Conservation (phyloP, 1,140 invertebrate species). For the Aphaenogaster floridana region DNA sequence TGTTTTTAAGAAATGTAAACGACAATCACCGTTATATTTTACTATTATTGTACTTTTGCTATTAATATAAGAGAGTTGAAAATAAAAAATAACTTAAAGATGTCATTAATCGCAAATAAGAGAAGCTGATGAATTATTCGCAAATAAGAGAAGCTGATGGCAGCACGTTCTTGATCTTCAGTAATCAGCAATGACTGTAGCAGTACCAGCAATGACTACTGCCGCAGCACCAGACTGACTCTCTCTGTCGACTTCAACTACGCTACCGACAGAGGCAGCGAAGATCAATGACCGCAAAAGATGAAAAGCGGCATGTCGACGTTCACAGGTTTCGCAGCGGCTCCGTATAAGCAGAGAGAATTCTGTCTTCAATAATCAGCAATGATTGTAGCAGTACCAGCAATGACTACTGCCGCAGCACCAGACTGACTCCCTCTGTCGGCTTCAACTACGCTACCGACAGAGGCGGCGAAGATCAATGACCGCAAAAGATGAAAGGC, state of each 20-base stretch:
- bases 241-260: not conserved
- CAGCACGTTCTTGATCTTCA: constrained; percentile 44
- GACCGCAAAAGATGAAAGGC: constrained; percentile 19
- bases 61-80: not conserved
- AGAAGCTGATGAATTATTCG: not conserved
- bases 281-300: constrained; percentile 33
- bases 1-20: not conserved
- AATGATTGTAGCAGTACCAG: no score
- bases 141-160: constrained; percentile 25
- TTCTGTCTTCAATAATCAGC: no score
- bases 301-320: constrained; percentile 4
- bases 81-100: constrained; percentile 26
- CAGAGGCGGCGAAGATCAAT: constrained; percentile 42
- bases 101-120: no score
- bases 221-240: constrained; percentile 13
- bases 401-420: not conserved
- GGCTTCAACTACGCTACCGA: constrained; percentile 42
- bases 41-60: not conserved
- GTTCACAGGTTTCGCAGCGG: not conserved
- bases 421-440: constrained; percentile 8
- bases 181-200: no score
- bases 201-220: not conserved
- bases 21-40: not conserved
- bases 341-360: not conserved
- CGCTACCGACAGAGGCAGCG: constrained; percentile 46